Evolutionary conservation across 2,888 invertebrate genomes (phyloP).

Genomic region (Drosophila ustulata): DNA sequence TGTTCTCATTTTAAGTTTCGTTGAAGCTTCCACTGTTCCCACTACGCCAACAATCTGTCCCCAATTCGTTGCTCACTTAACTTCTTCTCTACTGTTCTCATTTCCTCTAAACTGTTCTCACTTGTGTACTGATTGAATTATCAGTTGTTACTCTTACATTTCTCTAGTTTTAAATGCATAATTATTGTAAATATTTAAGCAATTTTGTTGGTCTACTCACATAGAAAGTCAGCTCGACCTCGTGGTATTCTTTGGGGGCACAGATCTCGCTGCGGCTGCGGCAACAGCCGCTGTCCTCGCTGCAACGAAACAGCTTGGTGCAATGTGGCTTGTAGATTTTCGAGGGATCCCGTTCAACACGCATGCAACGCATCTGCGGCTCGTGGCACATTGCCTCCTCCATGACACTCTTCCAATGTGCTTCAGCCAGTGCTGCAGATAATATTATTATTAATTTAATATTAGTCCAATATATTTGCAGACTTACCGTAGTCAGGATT

Average conservation of each 20-base stretch:
- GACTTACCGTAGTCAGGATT: slow-evolving; percentile 48
- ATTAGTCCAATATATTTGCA: background rate
- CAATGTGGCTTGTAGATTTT: slow-evolving; percentile 94
- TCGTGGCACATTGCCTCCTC: slow-evolving; percentile 79
- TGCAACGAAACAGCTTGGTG: slow-evolving; percentile 93
- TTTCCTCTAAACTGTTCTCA: background rate
- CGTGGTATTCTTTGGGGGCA: slow-evolving; percentile 90
- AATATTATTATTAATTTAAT: background rate
- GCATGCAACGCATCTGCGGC: slow-evolving; percentile 91
- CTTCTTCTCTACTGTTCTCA: background rate
- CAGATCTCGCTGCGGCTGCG: slow-evolving; percentile 90
- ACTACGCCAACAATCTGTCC: background rate
- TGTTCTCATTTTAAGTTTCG: background rate
- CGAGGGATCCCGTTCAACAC: slow-evolving; percentile 87
- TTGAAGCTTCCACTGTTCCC: too few relatives aligned
- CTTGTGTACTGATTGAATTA: background rate
- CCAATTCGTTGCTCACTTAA: background rate
- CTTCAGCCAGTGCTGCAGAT: slow-evolving; percentile 78
- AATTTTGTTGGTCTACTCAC: slow-evolving; percentile 87
- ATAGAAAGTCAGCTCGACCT: slow-evolving; percentile 91
- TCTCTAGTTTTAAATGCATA: background rate
- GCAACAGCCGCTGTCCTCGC: slow-evolving; percentile 95
- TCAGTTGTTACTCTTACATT: background rate
- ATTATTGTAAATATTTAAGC: background rate
- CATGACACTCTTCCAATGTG: slow-evolving; percentile 77